A percentile compares a stretch with the other conserved stretches of the same genome.
These are phyloP conservation scores for Bos javanicus DNA, from an alignment of 2,113 vertebrate species.

Conservation along the genomic window DNA sequence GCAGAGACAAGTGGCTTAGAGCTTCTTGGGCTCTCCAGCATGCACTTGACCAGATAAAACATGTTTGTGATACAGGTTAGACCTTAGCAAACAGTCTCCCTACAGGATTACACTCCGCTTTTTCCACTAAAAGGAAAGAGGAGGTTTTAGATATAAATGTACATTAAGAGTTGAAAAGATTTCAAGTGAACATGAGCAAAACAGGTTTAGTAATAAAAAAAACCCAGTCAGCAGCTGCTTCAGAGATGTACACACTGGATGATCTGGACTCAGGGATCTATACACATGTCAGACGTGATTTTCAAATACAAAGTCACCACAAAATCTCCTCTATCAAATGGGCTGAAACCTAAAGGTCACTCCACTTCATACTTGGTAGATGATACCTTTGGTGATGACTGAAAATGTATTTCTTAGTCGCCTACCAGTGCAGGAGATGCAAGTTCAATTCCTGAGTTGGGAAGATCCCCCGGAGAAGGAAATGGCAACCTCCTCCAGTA, in stretches of 20 bases:
- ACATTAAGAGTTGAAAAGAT: neutral
- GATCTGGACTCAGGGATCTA: neutral
- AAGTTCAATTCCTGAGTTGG: rapidly evolving
- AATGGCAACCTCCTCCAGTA: neutral
- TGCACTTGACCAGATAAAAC: constrained; percentile 23
- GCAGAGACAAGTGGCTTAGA: constrained; percentile 26
- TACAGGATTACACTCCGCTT: neutral
- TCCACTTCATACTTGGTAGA: neutral
- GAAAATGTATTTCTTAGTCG: neutral
- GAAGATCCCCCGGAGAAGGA: neutral
- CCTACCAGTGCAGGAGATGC: neutral
- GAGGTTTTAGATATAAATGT: constrained; percentile 31
- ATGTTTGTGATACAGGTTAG: constrained; percentile 29
- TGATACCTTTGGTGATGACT: neutral
- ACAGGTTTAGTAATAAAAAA: neutral
- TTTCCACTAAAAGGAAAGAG: neutral
- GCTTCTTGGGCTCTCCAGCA: neutral
- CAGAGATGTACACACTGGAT: neutral
- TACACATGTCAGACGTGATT: neutral
- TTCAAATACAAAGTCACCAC: neutral
- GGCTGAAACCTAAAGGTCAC: neutral
- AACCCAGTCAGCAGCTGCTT: neutral
- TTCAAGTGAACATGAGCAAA: neutral
- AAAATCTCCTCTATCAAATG: neutral
- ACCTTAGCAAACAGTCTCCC: constrained; percentile 23